These are phyloP conservation scores for Merluccius polli DNA, from an alignment of 2,797 vertebrate species.

Conservation along the genomic window DNA sequence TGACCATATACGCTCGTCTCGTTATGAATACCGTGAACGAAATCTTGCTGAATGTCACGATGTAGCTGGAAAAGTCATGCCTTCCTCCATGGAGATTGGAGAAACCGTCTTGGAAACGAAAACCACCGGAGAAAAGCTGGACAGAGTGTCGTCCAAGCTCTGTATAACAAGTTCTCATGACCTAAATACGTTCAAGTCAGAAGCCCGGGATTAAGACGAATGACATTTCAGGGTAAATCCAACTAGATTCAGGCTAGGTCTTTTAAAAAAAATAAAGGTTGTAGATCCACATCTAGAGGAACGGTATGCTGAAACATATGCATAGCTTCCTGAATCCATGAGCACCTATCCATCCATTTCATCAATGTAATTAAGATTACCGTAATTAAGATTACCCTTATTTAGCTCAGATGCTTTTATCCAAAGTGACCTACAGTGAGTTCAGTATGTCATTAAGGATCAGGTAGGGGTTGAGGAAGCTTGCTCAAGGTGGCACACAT, in stretches of 20 bases:
- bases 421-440: not conserved
- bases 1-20: too few relatives aligned
- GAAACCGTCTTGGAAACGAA: not conserved
- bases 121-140: not conserved
- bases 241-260: not conserved
- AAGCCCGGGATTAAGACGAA: constrained; percentile 3
- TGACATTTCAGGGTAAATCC: not conserved
- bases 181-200: constrained; percentile 5
- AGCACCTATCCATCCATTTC: not conserved
- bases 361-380: constrained; percentile 1
- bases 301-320: not conserved
- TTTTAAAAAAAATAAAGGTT: not conserved
- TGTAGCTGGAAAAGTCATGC: not conserved
- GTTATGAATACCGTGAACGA: not conserved
- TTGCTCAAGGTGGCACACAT: not conserved
- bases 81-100: not conserved
- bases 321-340: not conserved
- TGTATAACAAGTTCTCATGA: constrained; percentile 3
- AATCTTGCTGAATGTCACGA: not conserved
- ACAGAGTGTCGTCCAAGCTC: not conserved
- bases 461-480: not conserved
- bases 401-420: not conserved
- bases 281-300: constrained; percentile 2
- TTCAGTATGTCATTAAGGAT: not conserved
- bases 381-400: not conserved